phyloP scores from a whole-genome alignment of 2,888 invertebrate species.

The Tridacna gigas region DNA sequence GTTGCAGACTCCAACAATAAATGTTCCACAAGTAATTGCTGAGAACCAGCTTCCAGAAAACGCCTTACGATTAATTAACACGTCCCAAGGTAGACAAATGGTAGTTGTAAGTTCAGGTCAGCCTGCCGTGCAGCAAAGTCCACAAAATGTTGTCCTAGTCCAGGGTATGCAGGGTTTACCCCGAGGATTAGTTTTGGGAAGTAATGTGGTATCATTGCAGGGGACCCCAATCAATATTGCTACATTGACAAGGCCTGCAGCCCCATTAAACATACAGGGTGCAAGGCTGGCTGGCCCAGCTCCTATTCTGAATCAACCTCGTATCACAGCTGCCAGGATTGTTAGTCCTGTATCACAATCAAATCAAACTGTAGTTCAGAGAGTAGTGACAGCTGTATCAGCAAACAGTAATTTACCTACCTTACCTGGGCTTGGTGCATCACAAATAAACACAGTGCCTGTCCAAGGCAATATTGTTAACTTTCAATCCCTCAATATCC shows the following conservation, averaged over 20 bases:
- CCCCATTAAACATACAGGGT: slow-evolving; percentile 48
- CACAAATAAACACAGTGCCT: slow-evolving; percentile 35
- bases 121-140: slow-evolving; percentile 37
- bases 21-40: slow-evolving; percentile 29
- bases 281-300: slow-evolving; percentile 44
- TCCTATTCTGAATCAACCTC: slow-evolving; percentile 46
- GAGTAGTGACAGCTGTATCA: slow-evolving; percentile 43
- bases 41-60: slow-evolving; percentile 42
- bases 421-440: slow-evolving; percentile 18
- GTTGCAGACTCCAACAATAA: slow-evolving; percentile 35
- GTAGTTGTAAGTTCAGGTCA: slow-evolving; percentile 56
- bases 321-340: slow-evolving; percentile 43
- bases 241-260: slow-evolving; percentile 35
- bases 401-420: slow-evolving; percentile 20
- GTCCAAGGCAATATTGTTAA: slow-evolving; percentile 24
- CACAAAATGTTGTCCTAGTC: slow-evolving; percentile 58
- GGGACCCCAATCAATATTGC: slow-evolving; percentile 54
- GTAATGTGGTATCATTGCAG: slow-evolving; percentile 57
- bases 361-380: slow-evolving; percentile 45
- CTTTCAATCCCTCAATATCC: slow-evolving; percentile 19
- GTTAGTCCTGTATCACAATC: slow-evolving; percentile 36
- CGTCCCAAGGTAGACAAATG: slow-evolving; percentile 59
- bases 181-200: slow-evolving; percentile 55
- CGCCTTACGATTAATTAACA: slow-evolving; percentile 56
- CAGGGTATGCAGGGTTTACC: slow-evolving; percentile 62